phyloP scores from a whole-genome alignment of 2,888 invertebrate genomes.

The Tenodera sinensis region DNA sequence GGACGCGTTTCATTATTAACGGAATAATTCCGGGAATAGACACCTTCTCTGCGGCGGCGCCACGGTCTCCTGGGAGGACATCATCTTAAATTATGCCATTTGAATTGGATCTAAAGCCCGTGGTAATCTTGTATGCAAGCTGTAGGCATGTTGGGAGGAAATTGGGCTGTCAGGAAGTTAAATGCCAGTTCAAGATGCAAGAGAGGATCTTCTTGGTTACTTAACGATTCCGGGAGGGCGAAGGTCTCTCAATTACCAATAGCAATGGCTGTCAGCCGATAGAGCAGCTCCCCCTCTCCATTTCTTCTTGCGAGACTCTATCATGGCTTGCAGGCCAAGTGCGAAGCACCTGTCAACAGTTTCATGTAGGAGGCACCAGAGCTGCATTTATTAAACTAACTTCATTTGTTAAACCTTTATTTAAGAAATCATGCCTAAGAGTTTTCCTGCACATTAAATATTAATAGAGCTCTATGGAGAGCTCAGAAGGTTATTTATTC shows the following conservation, averaged over 20 bases:
- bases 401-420: too few relatives aligned
- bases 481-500: too few relatives aligned
- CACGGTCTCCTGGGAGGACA: not conserved
- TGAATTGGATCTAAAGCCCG: not conserved
- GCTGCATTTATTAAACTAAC: too few relatives aligned
- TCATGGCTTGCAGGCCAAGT: not conserved
- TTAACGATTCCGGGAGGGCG: not conserved
- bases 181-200: not conserved
- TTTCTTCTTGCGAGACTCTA: not conserved
- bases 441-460: too few relatives aligned
- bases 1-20: not conserved
- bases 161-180: slow-evolving; percentile 11
- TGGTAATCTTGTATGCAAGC: slow-evolving; percentile 9
- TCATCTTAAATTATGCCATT: slow-evolving; percentile 14
- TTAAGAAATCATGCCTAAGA: too few relatives aligned
- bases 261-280: not conserved
- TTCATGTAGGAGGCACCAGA: too few relatives aligned
- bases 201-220: not conserved
- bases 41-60: not conserved
- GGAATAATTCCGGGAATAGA: not conserved
- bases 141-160: slow-evolving; percentile 5
- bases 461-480: too few relatives aligned
- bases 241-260: not conserved
- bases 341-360: not conserved
- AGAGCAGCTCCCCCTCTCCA: not conserved